Percentiles rank a stretch among this genome's conserved stretches.
phyloP scores from a whole-genome alignment of 2,797 vertebrate genomes.

The Premnoplex brunnescens region DNA sequence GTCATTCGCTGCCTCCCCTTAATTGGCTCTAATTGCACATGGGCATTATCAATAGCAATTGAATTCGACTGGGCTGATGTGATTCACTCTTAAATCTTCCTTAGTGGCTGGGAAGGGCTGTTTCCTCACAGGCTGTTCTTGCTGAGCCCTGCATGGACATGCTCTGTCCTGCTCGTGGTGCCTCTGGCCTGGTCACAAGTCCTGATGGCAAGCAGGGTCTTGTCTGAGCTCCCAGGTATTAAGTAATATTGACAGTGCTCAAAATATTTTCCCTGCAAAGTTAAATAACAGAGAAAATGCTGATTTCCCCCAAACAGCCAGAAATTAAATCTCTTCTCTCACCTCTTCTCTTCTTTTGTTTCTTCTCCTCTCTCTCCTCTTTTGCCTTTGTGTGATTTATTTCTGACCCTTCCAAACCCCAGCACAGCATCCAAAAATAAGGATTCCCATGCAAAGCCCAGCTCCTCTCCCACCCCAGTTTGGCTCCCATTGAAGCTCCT shows the following conservation, averaged over 20 bases:
- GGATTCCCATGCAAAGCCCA: neutral
- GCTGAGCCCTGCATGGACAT: neutral
- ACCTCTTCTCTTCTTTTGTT: neutral
- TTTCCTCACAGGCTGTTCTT: neutral
- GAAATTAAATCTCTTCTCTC: too few relatives aligned
- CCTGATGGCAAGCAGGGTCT: neutral
- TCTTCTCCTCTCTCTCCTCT: neutral
- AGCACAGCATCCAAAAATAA: neutral
- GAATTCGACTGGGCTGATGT: conserved; percentile 59
- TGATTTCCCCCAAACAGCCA: neutral
- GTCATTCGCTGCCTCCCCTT: conserved; percentile 78
- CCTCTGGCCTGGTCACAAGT: neutral
- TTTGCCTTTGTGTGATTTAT: neutral
- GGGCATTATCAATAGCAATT: conserved; percentile 83
- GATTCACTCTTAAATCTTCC: neutral
- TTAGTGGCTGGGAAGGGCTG: neutral
- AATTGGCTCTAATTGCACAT: conserved; percentile 86
- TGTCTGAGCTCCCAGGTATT: neutral
- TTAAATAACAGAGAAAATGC: neutral
- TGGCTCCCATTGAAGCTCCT: neutral
- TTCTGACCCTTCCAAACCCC: neutral
- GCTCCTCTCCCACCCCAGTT: neutral
- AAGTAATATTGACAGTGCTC: neutral
- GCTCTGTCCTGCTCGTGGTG: neutral
- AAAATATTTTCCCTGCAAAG: neutral